Evolutionary conservation across 2,797 vertebrate genomes (phyloP).

Genomic region (Scolopax rusticola): DNA sequence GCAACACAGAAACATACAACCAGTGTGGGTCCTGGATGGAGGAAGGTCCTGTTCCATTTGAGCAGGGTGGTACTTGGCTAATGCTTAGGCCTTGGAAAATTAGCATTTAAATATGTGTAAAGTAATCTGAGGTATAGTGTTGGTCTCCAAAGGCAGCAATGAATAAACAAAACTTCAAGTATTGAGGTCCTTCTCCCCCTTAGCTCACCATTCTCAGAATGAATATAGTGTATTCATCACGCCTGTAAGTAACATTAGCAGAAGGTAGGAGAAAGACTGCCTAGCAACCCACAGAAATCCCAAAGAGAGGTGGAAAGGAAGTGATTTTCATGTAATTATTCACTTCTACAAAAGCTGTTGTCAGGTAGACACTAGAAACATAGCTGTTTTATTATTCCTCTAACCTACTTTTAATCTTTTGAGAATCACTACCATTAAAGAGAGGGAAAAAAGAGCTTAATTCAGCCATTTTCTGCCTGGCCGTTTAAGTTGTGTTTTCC

Average conservation of each 20-base stretch:
- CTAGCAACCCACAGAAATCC: constrained; percentile 82
- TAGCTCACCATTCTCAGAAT: constrained; percentile 57
- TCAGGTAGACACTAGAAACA: constrained; percentile 85
- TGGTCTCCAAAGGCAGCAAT: constrained; percentile 53
- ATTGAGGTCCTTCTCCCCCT: constrained; percentile 62
- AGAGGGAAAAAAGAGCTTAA: constrained; percentile 75
- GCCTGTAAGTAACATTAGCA: constrained; percentile 79
- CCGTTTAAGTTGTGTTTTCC: constrained; percentile 75
- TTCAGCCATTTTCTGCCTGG: constrained; percentile 80
- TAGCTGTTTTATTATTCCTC: constrained; percentile 81
- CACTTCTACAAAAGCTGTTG: constrained; percentile 81
- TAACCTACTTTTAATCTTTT: constrained; percentile 85
- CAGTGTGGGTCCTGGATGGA: constrained; percentile 22
- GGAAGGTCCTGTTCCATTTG: constrained; percentile 63
- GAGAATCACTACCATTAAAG: constrained; percentile 72
- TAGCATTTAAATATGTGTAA: constrained; percentile 78
- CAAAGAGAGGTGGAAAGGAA: constrained; percentile 82
- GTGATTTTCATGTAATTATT: constrained; percentile 85
- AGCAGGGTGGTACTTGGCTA: constrained; percentile 45
- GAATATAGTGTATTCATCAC: constrained; percentile 76
- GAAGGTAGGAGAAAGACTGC: constrained; percentile 69
- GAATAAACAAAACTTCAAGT: constrained; percentile 70
- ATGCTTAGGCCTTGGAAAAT: constrained; percentile 44
- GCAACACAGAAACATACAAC: constrained; percentile 59
- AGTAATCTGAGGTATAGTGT: constrained; percentile 59